phyloP scores from a whole-genome alignment of 2,113 vertebrate species.

The Hippocampus guttulatus region DNA sequence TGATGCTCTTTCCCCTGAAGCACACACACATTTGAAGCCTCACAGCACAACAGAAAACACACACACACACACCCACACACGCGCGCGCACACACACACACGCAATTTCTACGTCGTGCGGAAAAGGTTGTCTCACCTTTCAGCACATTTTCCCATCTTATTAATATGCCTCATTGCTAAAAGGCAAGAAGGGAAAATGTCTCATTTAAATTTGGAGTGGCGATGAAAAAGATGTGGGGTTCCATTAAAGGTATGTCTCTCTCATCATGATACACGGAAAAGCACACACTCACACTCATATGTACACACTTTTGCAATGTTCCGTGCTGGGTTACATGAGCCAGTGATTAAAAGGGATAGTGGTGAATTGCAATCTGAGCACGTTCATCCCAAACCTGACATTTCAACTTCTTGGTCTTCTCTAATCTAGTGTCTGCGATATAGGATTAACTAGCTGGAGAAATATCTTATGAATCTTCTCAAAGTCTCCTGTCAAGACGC shows the following conservation, averaged over 20 bases:
- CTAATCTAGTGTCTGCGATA: conserved; percentile 42
- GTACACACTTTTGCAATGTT: conserved; percentile 37
- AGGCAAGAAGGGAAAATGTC: conserved; percentile 67
- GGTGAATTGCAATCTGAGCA: conserved; percentile 60
- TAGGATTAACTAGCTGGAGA: conserved; percentile 32
- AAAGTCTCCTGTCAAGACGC: neutral
- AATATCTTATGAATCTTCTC: conserved; percentile 25
- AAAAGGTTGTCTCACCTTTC: conserved; percentile 60
- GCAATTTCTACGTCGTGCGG: conserved; percentile 12
- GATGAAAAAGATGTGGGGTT: conserved; percentile 52
- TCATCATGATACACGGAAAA: conserved; percentile 37
- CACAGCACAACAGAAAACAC: neutral
- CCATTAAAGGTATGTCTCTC: conserved; percentile 44
- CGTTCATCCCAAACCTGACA: conserved; percentile 58
- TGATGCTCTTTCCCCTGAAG: conserved; percentile 13
- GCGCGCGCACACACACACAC: neutral
- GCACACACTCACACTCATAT: conserved; percentile 26
- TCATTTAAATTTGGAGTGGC: conserved; percentile 65
- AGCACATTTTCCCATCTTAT: conserved; percentile 49
- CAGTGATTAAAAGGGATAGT: conserved; percentile 50
- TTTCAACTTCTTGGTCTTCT: conserved; percentile 53
- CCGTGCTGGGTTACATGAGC: conserved; percentile 35
- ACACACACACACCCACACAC: neutral
- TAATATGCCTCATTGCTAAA: conserved; percentile 63
- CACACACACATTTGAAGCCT: conserved; percentile 24